Evolutionary conservation across 2,797 vertebrate genomes (phyloP), one percentile per base, ranked within the genome.

Genomic region (Labroides dimidiatus): DNA sequence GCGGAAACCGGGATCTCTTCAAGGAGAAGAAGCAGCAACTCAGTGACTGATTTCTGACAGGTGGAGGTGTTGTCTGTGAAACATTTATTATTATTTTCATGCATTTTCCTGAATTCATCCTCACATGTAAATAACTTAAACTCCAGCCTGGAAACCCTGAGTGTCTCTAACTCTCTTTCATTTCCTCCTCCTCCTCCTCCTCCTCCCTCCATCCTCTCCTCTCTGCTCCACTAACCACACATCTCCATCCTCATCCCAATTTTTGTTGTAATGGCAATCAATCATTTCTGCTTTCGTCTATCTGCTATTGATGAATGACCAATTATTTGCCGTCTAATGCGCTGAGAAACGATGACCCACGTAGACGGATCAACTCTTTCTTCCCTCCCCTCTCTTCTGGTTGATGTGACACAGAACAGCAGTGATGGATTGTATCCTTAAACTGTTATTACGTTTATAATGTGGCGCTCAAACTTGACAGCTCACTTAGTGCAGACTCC

Each of bases 281-380:
- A 98, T 99, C 97, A 99, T 95, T 96, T 94, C 95, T 96, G 91
- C 95, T 96, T 95, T 96, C 97, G 96, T 97, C 96, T 95, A 96
- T 96, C 14, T 96, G 96, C 97, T 98, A 97, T 97, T 99, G 96
- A 99, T 98, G 96, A 98, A 98, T 93, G 95, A 94, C 95, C 96
- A 96, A 96, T 97, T 98, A 98, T 98, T 98, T 98, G 96, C 96
- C 96, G 95, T 97, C 96, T 97, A 97, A 97, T 97, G 94, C 93
- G 93, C 92, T 75, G 81, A 95, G 93, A 96, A 97, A 97, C 94
- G 95, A 96, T 96, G 95, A 97, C 95, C 95, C 94, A 85, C 93
- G 39, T 93, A 96, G 95, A 96, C 93, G 92, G 93, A 94, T 95
- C 94, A 95, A 90, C 77, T 93, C 77, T 43, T 85, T 89, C 90